Evolutionary conservation across 1,140 invertebrate genomes (phyloP).

Genomic region (Asobara japonica): DNA sequence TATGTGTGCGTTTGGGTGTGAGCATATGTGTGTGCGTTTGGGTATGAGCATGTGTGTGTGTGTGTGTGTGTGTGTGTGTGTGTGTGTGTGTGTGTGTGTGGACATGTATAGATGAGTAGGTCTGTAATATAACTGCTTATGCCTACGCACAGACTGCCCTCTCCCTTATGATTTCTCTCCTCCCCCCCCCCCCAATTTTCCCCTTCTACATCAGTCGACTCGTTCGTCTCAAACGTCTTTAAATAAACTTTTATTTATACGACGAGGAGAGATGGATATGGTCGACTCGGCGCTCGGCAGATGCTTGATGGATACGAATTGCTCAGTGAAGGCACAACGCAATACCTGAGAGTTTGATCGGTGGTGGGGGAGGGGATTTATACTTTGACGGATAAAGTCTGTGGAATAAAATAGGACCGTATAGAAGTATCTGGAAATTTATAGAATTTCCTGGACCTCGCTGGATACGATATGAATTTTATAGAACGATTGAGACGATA

Average conservation of each 20-base stretch:
- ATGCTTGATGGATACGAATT: constrained; percentile 43
- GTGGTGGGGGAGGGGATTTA: background rate
- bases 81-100: background rate
- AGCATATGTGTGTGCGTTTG: background rate
- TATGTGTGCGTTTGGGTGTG: background rate
- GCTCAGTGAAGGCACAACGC: constrained; percentile 21
- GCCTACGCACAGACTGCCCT: constrained; percentile 7
- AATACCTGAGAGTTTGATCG: constrained; percentile 26
- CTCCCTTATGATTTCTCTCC: background rate
- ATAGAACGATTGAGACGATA: no score
- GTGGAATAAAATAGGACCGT: background rate
- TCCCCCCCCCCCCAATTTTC: background rate
- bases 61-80: background rate
- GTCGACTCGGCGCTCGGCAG: constrained; percentile 34
- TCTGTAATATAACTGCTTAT: constrained; percentile 28
- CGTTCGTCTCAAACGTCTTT: constrained; percentile 55
- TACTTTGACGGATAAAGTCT: background rate
- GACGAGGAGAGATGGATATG: constrained; percentile 41
- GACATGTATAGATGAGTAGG: background rate
- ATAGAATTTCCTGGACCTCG: no score
- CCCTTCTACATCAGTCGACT: constrained; percentile 5
- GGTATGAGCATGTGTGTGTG: background rate
- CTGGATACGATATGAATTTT: no score
- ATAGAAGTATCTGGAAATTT: background rate
- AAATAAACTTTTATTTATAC: constrained; percentile 67